Percentiles rank a stretch among this genome's conserved stretches.
phyloP scores from a whole-genome alignment of 2,113 vertebrate species.

The Pyrgilauda ruficollis region DNA sequence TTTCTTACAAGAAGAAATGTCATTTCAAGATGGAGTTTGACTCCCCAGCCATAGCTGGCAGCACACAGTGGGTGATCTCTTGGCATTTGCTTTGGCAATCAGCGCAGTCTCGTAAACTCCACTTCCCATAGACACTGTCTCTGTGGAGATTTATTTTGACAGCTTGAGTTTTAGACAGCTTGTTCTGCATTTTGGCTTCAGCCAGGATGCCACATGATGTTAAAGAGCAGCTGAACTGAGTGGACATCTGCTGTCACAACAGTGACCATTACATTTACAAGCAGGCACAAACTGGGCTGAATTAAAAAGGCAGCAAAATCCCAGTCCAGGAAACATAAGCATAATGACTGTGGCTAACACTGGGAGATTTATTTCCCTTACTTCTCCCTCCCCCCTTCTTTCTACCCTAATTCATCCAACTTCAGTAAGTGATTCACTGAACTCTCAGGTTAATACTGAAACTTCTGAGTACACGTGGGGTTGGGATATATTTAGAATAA shows the following conservation, averaged over 20 bases:
- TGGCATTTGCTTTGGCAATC: background rate
- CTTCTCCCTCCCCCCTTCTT: too few species aligned
- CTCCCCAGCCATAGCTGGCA: background rate
- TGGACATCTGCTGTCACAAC: slow-evolving; percentile 35
- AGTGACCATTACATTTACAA: slow-evolving; percentile 19
- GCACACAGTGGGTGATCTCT: background rate
- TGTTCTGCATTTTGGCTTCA: slow-evolving; percentile 15
- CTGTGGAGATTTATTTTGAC: slow-evolving; percentile 23
- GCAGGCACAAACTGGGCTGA: background rate
- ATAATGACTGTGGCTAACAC: background rate
- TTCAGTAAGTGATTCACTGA: background rate
- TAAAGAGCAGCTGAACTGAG: slow-evolving; percentile 20
- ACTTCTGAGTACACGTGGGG: background rate
- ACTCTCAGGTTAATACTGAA: background rate
- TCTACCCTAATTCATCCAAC: background rate
- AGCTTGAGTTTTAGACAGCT: slow-evolving; percentile 29
- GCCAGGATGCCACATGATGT: background rate
- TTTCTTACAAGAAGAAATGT: background rate
- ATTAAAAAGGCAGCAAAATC: background rate
- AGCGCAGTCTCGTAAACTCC: background rate
- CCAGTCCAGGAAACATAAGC: background rate
- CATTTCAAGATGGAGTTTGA: background rate
- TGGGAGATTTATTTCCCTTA: background rate
- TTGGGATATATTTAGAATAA: background rate
- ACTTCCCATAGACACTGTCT: background rate